phyloP scores from a whole-genome alignment of 2,797 vertebrate species.

The Myotis myotis region DNA sequence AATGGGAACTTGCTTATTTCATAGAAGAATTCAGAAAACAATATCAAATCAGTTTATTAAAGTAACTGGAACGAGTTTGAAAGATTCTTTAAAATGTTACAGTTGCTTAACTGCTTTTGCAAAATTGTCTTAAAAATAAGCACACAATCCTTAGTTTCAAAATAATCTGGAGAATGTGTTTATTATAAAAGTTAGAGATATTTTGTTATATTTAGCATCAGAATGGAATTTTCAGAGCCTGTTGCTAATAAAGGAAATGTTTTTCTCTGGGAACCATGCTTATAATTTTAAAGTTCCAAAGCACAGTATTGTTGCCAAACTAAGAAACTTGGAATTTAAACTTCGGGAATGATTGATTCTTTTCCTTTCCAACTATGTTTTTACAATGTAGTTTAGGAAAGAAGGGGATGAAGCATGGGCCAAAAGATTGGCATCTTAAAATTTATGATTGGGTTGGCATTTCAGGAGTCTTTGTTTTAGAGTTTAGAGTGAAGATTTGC shows the following conservation, averaged over 20 bases:
- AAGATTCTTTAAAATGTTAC: constrained; percentile 55
- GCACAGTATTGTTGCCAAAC: constrained; percentile 57
- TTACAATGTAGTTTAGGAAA: constrained; percentile 9
- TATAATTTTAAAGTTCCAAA: constrained; percentile 67
- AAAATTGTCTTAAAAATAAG: constrained; percentile 44
- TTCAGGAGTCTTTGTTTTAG: constrained; percentile 47
- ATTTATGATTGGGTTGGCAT: not conserved
- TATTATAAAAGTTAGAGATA: constrained; percentile 58
- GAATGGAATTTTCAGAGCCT: constrained; percentile 65
- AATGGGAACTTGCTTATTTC: constrained; percentile 49
- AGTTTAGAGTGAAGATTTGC: constrained; percentile 11
- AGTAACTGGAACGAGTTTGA: constrained; percentile 43
- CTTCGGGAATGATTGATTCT: constrained; percentile 28
- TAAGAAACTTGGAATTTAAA: constrained; percentile 55
- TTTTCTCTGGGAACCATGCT: constrained; percentile 63
- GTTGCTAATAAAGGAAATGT: constrained; percentile 76
- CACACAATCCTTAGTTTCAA: constrained; percentile 51
- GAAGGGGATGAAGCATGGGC: not conserved
- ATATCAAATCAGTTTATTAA: constrained; percentile 21
- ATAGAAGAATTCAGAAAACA: constrained; percentile 51
- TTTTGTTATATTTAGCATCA: constrained; percentile 76
- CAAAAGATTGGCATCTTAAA: constrained; percentile 6
- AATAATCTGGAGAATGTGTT: constrained; percentile 71
- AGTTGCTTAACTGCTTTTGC: constrained; percentile 30
- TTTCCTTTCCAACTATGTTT: not conserved